Evolutionary conservation across 2,888 invertebrate species (phyloP).

Genomic region (Malacosoma neustria): DNA sequence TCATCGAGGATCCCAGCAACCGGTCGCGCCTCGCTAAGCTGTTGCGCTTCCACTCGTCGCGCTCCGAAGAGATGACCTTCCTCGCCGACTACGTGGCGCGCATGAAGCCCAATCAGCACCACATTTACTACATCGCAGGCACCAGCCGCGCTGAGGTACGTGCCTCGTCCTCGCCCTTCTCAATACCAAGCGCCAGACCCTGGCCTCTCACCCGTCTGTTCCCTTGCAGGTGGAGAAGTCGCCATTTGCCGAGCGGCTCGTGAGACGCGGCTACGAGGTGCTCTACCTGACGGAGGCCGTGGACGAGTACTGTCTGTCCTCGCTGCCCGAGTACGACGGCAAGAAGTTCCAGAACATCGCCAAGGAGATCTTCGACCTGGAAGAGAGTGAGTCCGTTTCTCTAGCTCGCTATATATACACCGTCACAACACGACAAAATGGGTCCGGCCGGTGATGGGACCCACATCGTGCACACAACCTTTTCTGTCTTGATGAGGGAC

Average conservation of each 20-base stretch:
- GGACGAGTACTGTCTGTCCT: constrained; percentile 97
- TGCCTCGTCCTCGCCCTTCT: constrained; percentile 77
- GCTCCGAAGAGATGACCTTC: constrained; percentile 78
- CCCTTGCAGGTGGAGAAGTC: constrained; percentile 81
- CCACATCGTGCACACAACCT: no score
- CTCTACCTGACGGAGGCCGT: constrained; percentile 96
- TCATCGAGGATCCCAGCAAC: constrained; percentile 98
- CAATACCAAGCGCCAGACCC: not conserved
- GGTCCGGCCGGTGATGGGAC: not conserved
- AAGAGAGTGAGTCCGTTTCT: constrained; percentile 74
- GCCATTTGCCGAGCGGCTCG: constrained; percentile 96
- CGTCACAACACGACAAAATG: not conserved
- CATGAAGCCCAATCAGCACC: constrained; percentile 96
- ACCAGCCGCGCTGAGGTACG: constrained; percentile 82
- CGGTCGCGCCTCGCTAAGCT: constrained; percentile 96
- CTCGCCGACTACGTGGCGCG: constrained; percentile 93
- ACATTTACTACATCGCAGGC: constrained; percentile 98
- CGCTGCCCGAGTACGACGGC: constrained; percentile 97
- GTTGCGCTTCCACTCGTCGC: constrained; percentile 91
- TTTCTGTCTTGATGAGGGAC: no score
- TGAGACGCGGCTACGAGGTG: constrained; percentile 96
- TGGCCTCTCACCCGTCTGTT: not conserved
- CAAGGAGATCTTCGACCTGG: constrained; percentile 95
- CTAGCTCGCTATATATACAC: no score
- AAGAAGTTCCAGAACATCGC: constrained; percentile 99